Base-by-base conservation (phyloP, 2,113 vertebrate genomes). In the Melozone crissalis region DNA sequence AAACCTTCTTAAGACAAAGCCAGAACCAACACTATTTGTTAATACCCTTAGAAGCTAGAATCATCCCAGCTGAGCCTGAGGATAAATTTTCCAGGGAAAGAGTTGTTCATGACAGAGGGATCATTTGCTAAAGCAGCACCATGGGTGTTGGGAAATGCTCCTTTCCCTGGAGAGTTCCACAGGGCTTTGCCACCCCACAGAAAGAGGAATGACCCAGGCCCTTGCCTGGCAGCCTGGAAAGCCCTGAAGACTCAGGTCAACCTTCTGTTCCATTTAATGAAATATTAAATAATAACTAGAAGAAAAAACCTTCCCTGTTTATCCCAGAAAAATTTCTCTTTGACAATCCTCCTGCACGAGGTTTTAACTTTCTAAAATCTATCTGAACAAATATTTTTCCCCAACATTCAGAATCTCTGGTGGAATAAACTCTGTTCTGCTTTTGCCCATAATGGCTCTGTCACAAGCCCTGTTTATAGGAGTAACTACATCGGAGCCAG, bases 71-170 rank as follows among this genome's bases (percentile, higher is more conserved):
- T 86, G 75, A 65, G 31, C 47, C 14, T 72, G 69, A 66, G 77
- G 49, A 68, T 72, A 76, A 76, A 41, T 82, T 89, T 89, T 79
- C 77, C 74, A 58, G 31, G 21, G 52, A 71, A 77, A 84, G 0
- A 0, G 35, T 30, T 90, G 26, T 1, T 95, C 66, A 10, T 57
- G 57, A 52, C 68, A 65, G 44, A 75, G 31, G 2, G 28, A 77
- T 61, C 57, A 11, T 43, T 72, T 43, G 16, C n/a, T 89, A 35
- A 86, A 82, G 51, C 31, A 67, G 55, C 30, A 39, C 28, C 51
- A 35, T 0, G 7, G 10, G 10, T 0, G 0, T 5, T 74, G 51
- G 67, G 57, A 92, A 17, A 35, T 43, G 26, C 9, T 82, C 5
- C 0, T 63, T 68, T 89, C 49, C 55, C 73, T 47, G 37, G 30